phyloP scores from a whole-genome alignment of 92 coral and sea anemone genomes.

The Isaurus tuberculatus region DNA sequence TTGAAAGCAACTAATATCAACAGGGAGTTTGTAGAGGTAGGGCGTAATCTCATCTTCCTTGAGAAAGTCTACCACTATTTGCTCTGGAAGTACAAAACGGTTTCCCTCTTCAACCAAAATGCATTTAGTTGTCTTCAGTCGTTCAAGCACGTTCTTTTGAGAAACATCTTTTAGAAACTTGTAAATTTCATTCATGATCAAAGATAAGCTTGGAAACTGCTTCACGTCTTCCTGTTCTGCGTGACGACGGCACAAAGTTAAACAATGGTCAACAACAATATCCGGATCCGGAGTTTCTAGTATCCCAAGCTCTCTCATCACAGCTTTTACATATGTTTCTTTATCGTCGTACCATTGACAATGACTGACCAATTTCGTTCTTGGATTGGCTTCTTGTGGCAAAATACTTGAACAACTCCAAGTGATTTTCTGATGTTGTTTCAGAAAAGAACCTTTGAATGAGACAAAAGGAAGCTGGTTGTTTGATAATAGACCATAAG shows the following conservation, averaged over 20 bases:
- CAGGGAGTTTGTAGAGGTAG: conserved; percentile 70
- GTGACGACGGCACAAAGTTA: conserved; percentile 59
- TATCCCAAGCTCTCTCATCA: conserved; percentile 46
- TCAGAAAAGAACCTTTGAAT: conserved; percentile 61
- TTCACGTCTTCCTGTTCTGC: neutral
- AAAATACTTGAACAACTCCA: conserved; percentile 76
- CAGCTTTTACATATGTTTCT: neutral
- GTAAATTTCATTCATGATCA: conserved; percentile 72
- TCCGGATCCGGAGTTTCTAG: conserved; percentile 60
- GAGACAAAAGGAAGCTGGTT: conserved; percentile 51
- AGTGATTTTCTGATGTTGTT: conserved; percentile 7
- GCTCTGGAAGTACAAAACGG: conserved; percentile 63
- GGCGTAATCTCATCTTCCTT: conserved; percentile 57
- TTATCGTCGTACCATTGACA: neutral
- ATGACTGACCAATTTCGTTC: neutral
- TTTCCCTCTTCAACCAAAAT: conserved; percentile 62
- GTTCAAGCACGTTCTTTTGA: neutral
- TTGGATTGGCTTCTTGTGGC: conserved; percentile 61
- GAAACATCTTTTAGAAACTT: conserved; percentile 34
- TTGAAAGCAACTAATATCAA: conserved; percentile 36
- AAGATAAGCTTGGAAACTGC: neutral
- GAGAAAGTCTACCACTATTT: conserved; percentile 58
- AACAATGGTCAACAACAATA: conserved; percentile 71
- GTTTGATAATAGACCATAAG: conserved; percentile 28
- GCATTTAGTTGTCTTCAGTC: conserved; percentile 49